Evolutionary conservation across 2,888 invertebrate genomes (phyloP), one percentile per base, ranked within the genome.

Genomic region (Ditula angustiorana): DNA sequence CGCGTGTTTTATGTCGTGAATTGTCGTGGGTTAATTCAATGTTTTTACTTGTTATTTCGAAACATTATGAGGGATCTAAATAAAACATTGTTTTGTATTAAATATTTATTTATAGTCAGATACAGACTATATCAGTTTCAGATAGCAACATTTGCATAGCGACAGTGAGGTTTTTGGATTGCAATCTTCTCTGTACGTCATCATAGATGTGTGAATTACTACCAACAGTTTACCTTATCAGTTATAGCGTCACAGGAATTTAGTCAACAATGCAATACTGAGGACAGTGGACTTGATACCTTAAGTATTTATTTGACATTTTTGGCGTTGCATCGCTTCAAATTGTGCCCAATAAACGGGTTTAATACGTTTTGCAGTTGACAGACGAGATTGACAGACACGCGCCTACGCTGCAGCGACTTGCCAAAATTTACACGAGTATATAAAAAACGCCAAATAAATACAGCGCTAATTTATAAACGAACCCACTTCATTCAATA

Each of bases 351-450:
- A 33, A 44, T 58, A 21, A 35, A 50, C 33, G 53, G 28, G 28
- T 16, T 33, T 10, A 19, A 28, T 46, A 35, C 44, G n/a, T 13
- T 50, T 47, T 52, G 37, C 58, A 64, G 16, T 33, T 59, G 64
- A 64, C 59, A 59, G 46, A 16, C 23, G 28, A 11, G 46, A 23
- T 28, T 59, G 64, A 59, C 46, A 59, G 64, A 64, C 53, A 37
- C 7, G 16, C 58, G 52, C 64, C 64, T 47, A 64, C 64, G 64
- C 49, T 28, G 1, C 33, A 21, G n/a, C 23, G 44, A 23, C 37
- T 24, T 59, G 64, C 64, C 64, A 64, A 64, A 64, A 37, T 59
- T n/a, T n/a, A n/a, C n/a, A n/a, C n/a, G n/a, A n/a, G n/a, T n/a
- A 35, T 59, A 33, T 50, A 53, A 59, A 58, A 63, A 55, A 46